Base-by-base conservation (phyloP, 2,797 vertebrate species). In the Platalea minor region DNA sequence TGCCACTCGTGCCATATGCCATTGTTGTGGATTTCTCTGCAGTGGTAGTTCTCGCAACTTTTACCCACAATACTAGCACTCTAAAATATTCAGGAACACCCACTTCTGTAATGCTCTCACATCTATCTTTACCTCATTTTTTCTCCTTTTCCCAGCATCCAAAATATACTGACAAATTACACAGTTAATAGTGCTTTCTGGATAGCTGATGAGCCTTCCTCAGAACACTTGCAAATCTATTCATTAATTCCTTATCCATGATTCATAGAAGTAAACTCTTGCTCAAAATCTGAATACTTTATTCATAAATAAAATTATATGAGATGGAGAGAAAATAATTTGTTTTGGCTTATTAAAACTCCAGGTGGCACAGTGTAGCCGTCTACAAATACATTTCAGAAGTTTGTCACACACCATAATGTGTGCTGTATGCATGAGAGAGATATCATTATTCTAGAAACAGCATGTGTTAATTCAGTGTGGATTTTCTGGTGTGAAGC, bases 331-430 rank as follows among this genome's bases (percentile, higher is more conserved):
- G 17, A 89, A 86, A 92, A 45, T 92, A 78, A 88, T 94, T 91
- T 81, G 35, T 12, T 67, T 94, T 90, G 63, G 51, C 91, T 97
- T 96, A 93, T 91, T 94, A 88, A 69, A 96, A 89, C 84, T 95
- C 81, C 94, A 92, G 96, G 87, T 93, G 87, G 68, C 90, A 87
- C 17, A 72, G 39, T 68, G 25, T 56, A 93, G n/a, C 77, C 17
- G 1, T 60, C 83, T 57, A 79, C 67, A 90, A 90, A 88, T 68
- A 76, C 43, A 31, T 92, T 95, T 95, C 54, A 89, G 70, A 89
- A 82, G 26, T 64, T 64, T 87, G 11, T 77, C 72, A 73, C 48
- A 64, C 21, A 70, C 33, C 4, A 0, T 50, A 45, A 54, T 20
- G 48, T 48, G 33, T 39, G 10, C 53, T 65, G 20, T 54, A 59